These are phyloP conservation scores for Myotis findleyi DNA, from an alignment of 2,797 vertebrate species.

Conservation along the genomic window DNA sequence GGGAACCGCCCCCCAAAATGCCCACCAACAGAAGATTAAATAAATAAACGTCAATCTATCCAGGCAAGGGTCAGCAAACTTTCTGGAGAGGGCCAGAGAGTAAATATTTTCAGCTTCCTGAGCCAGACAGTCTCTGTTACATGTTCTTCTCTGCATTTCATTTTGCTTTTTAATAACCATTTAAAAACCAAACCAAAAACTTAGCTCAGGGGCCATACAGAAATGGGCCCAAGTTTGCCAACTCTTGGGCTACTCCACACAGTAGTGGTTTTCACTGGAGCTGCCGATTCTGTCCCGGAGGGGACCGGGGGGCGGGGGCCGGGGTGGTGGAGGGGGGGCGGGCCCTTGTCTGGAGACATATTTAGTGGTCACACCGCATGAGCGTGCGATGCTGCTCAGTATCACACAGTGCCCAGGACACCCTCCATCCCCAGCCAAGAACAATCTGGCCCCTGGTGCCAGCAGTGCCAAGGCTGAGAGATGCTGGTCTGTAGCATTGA, in stretches of 20 bases:
- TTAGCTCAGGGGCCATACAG: background rate
- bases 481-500: background rate
- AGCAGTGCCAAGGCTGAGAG: background rate
- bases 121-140: background rate
- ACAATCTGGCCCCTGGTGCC: background rate
- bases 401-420: background rate
- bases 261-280: background rate
- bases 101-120: background rate
- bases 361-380: background rate
- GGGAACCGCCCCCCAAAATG: background rate
- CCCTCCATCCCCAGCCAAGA: background rate
- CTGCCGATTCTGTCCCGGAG: background rate
- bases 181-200: background rate
- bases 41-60: background rate
- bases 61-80: background rate
- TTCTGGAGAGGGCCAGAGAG: background rate
- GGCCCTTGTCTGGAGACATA: too few relatives aligned
- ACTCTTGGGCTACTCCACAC: too few relatives aligned
- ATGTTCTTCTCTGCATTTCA: background rate
- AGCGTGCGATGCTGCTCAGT: background rate
- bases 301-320: too few relatives aligned
- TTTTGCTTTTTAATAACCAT: background rate
- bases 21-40: background rate
- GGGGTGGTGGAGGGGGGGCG: too few relatives aligned
- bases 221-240: background rate